Percentiles rank a stretch among this genome's conserved stretches.
These are phyloP conservation scores for Dioctria rufipes DNA, from an alignment of 2,888 invertebrate genomes.

Conservation along the genomic window DNA sequence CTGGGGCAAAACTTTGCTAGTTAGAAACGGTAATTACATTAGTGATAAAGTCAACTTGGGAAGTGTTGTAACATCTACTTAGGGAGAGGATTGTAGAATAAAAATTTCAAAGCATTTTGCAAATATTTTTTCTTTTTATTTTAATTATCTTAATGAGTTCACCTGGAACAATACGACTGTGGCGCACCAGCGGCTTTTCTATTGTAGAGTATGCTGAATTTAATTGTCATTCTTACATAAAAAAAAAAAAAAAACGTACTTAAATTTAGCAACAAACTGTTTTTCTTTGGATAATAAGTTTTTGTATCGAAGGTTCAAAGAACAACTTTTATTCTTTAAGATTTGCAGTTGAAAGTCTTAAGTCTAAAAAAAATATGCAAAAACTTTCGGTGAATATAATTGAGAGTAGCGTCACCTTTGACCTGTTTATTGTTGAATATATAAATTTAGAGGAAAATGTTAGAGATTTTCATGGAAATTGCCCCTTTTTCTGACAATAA, in stretches of 20 bases:
- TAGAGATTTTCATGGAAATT: constrained; percentile 6
- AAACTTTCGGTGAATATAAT: background rate
- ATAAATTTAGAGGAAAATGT: constrained; percentile 7
- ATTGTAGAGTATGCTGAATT: background rate
- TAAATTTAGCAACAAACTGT: constrained; percentile 24
- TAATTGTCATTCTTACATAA: constrained; percentile 10
- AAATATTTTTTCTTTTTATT: constrained; percentile 35
- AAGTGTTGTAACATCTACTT: constrained; percentile 49
- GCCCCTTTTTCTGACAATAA: background rate
- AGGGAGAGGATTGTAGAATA: constrained; percentile 39
- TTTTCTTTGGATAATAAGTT: background rate
- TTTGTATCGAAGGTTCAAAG: background rate
- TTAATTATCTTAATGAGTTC: constrained; percentile 44
- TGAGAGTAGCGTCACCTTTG: background rate
- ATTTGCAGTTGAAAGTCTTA: background rate
- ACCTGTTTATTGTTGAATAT: constrained; percentile 42
- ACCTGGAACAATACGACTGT: background rate
- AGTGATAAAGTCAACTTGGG: constrained; percentile 46
- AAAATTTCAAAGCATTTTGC: constrained; percentile 37
- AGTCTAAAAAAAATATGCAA: too few species aligned
- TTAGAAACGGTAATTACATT: constrained; percentile 50
- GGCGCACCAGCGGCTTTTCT: background rate
- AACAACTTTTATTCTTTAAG: constrained; percentile 22
- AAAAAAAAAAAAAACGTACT: constrained; percentile 6
- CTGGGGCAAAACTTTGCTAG: constrained; percentile 43